Evolutionary conservation across 53 echinoderm and acorn worm species (phyloP).

Genomic region (Stichopus horrens): DNA sequence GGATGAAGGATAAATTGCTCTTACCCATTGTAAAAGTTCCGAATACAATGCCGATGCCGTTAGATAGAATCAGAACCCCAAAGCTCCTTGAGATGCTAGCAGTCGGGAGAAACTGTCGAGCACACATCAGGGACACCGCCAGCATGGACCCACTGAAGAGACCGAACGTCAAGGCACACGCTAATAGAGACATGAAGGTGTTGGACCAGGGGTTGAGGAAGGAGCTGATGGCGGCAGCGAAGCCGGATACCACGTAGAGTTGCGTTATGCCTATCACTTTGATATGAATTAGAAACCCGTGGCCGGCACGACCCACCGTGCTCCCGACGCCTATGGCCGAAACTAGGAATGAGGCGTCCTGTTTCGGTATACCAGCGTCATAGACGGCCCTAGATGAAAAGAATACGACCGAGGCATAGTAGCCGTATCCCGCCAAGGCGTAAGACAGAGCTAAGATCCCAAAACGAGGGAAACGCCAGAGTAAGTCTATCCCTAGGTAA

Average conservation of each 20-base stretch:
- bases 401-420: constrained; percentile 49
- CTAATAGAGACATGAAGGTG: constrained; percentile 24
- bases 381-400: constrained; percentile 47
- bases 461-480: constrained; percentile 41
- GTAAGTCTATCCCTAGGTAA: constrained; percentile 28
- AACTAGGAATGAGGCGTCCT: constrained; percentile 55
- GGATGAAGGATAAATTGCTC: neutral
- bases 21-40: constrained; percentile 57
- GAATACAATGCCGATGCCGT: constrained; percentile 48
- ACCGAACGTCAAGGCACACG: constrained; percentile 46
- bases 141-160: constrained; percentile 48
- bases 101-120: constrained; percentile 34
- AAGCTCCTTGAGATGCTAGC: constrained; percentile 43
- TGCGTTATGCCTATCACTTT: constrained; percentile 34
- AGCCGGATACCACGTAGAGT: constrained; percentile 34
- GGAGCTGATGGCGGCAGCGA: constrained; percentile 21
- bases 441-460: constrained; percentile 4
- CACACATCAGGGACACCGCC: constrained; percentile 31
- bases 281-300: constrained; percentile 49
- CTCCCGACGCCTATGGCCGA: constrained; percentile 57
- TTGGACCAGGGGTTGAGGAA: constrained; percentile 49
- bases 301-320: constrained; percentile 44
- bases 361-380: constrained; percentile 52
- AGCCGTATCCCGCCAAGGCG: constrained; percentile 35
- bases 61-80: constrained; percentile 43